Base-by-base conservation (phyloP, 2,113 vertebrate genomes). In the Amphiprion percula region DNA sequence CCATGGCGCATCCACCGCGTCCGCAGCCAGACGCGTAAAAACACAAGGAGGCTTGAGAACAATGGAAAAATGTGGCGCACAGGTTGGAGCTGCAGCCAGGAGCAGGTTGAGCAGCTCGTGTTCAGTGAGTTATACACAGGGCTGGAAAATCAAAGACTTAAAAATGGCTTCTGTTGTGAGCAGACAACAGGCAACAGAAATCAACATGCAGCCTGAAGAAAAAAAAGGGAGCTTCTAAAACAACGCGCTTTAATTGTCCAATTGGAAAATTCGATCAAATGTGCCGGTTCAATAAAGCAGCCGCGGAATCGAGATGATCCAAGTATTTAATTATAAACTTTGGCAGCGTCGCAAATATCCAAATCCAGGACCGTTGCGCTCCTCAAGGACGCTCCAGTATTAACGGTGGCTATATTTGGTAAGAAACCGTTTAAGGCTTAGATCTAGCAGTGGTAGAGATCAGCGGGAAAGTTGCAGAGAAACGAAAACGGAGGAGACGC, bases 161-260 rank as follows among this genome's bases (percentile, higher is more conserved):
- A 92, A 94, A 92, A 93, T 90, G 91, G 88, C 85, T 91, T 77
- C 91, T 87, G 80, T 28, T 73, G 80, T 30, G 77, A 60, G 64
- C 72, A 41, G 50, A 47, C 56, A 37, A 33, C 11, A 46, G 17
- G 58, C 54, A 49, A 50, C 46, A 64, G 46, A 74, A 49, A 61
- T 49, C 49, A 63, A 64, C 79, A 61, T 41, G 81, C 54, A 10
- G 66, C 56, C 59, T 63, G 70, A 23, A 21, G 23, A 8, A 37
- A 66, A 19, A 11, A 21, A 55, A 11, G 77, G 2, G 1, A 10
- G n/a, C 23, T 37, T 62, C 5, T 53, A 39, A 19, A 30, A n/a
- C 0, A 49, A 28, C 19, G n/a, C 19, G 19, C 28, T 14, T 39
- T 30, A 33, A 65, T 21, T 2, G 46, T 59, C 8, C 52, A 15